These are phyloP conservation scores for Ptychobarbus kaznakovi DNA, from an alignment of 2,797 vertebrate genomes.

Conservation along the genomic window DNA sequence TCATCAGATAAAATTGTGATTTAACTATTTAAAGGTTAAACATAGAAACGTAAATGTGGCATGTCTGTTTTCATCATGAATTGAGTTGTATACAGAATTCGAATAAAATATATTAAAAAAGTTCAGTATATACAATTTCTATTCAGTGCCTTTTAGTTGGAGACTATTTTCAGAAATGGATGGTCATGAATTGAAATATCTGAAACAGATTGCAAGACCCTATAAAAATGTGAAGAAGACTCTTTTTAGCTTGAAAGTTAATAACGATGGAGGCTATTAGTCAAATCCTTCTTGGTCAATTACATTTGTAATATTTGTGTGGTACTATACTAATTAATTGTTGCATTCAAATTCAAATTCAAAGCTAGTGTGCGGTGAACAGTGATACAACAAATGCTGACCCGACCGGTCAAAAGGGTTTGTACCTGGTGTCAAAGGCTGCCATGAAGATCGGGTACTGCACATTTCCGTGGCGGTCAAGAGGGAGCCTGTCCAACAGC, in stretches of 20 bases:
- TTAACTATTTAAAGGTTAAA: not conserved
- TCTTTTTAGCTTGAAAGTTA: not conserved
- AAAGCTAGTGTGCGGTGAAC: not conserved
- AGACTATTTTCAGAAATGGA: not conserved
- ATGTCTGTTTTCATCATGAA: not conserved
- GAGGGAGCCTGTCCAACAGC: slow-evolving; percentile 84
- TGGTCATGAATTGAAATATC: not conserved
- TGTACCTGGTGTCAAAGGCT: slow-evolving; percentile 68
- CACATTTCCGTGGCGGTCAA: slow-evolving; percentile 83
- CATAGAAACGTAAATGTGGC: not conserved
- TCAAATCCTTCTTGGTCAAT: not conserved
- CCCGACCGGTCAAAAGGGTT: not conserved
- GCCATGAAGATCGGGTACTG: slow-evolving; percentile 69
- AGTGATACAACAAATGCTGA: not conserved
- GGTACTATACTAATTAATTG: not conserved
- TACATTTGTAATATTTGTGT: not conserved
- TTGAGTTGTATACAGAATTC: not conserved
- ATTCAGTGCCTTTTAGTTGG: not conserved
- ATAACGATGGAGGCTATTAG: not conserved
- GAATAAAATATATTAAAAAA: not conserved
- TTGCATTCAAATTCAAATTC: not conserved
- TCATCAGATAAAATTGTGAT: not conserved
- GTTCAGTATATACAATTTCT: not conserved
- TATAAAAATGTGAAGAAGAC: not conserved
- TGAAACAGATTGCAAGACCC: not conserved